phyloP scores from a whole-genome alignment of 2,888 invertebrate species.

The Cyclophora albipunctata region DNA sequence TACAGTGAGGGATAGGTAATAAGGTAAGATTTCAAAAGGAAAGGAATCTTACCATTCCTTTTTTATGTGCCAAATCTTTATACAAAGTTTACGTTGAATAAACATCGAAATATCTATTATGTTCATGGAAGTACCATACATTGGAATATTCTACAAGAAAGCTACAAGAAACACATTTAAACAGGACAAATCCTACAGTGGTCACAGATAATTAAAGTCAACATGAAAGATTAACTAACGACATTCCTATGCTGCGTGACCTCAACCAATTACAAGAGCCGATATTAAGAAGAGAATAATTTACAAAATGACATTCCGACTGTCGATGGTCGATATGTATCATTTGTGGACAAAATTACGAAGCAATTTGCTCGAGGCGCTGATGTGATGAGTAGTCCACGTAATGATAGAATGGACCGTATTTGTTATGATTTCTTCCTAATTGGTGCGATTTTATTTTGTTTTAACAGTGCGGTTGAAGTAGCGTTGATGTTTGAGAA shows the following conservation, averaged over 20 bases:
- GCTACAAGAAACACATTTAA: too few species aligned
- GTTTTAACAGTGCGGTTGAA: background rate
- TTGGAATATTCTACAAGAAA: too few species aligned
- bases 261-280: slow-evolving; percentile 43
- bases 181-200: too few species aligned
- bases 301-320: slow-evolving; percentile 63
- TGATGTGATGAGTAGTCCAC: slow-evolving; percentile 22
- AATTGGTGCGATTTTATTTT: slow-evolving; percentile 15
- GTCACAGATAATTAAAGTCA: too few species aligned
- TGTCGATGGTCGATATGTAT: slow-evolving; percentile 37
- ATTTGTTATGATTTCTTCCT: background rate
- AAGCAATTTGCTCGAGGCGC: slow-evolving; percentile 39
- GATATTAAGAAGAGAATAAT: slow-evolving; percentile 40
- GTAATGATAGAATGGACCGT: slow-evolving; percentile 19
- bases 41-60: too few species aligned
- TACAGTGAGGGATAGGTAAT: too few species aligned
- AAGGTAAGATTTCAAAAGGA: too few species aligned
- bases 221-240: slow-evolving; percentile 7
- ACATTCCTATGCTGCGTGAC: slow-evolving; percentile 56
- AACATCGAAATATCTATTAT: too few species aligned
- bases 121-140: too few species aligned
- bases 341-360: slow-evolving; percentile 54
- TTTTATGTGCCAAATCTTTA: too few species aligned
- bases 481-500: too few species aligned
- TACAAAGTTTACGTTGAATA: too few species aligned